Base-by-base conservation (phyloP, 2,113 vertebrate species). In the Tapirus terrestris region DNA sequence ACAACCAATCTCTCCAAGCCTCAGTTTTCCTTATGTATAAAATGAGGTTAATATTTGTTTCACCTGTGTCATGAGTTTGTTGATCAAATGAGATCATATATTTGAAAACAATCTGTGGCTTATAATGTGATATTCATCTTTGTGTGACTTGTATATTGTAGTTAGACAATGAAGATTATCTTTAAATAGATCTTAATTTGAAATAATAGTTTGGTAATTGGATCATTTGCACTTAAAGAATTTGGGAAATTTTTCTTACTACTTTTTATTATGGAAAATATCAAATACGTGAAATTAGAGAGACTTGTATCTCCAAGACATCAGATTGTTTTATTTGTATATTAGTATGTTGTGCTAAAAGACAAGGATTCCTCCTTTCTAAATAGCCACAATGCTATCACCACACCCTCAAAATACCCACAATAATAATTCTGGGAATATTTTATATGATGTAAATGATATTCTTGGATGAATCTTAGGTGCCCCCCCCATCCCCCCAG, bases 141-240 rank as follows among this genome's bases (percentile, higher is more conserved):
- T 45, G 6, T 72, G 14, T 89, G 72, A 48, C 20, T 73, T 11
- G 45, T 86, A 21, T 25, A 27, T 81, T 61, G 10, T 51, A 45
- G 14, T 89, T 84, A 87, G 65, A 45, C 21, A 14, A 2, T 36
- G 18, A 63, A 81, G 65, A 13, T 91, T 77, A 29, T 51, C 79
- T 91, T 89, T 80, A 94, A 83, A 51, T 87, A 76, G 72, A 36
- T 95, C 39, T 84, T 87, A 84, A 82, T 72, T 94, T 68, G 76
- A 91, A 79, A 93, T 76, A 80, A 61, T 18, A 60, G 45, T 77
- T 94, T 89, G 88, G 51, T 73, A 53, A 60, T 85, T 84, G 86
- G 39, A 79, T 76, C 33, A 91, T 91, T 91, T 94, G 58, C 18
- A 83, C 27, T 45, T 76, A 60, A 53, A 81, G 56, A 87, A 3